Evolutionary conservation across 1,140 invertebrate species (phyloP).

Genomic region (Heterodera carotae): DNA sequence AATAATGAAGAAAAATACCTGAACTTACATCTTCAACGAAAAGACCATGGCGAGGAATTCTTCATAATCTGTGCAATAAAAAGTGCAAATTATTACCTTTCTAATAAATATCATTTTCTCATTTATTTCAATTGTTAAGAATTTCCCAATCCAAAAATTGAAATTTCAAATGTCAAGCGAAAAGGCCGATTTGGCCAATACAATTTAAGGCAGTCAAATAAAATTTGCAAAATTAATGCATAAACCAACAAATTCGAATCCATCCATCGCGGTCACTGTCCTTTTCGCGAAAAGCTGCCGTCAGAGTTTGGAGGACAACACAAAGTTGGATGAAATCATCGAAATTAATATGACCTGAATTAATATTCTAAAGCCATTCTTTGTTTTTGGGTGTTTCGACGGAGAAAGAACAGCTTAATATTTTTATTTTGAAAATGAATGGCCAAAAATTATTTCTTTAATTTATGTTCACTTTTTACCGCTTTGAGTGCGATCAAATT

Average conservation of each 20-base stretch:
- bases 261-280: slow-evolving; percentile 89
- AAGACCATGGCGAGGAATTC: slow-evolving; percentile 95
- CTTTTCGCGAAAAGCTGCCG: slow-evolving; percentile 55
- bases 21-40: slow-evolving; percentile 76
- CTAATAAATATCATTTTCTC: too few species aligned
- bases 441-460: not conserved
- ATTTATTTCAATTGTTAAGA: too few species aligned
- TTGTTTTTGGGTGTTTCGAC: not conserved
- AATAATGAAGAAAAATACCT: not conserved
- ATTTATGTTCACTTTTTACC: slow-evolving; percentile 66
- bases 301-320: slow-evolving; percentile 63
- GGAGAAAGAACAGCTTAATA: too few species aligned
- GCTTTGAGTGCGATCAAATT: slow-evolving; percentile 88
- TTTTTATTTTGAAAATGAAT: too few species aligned
- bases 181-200: not conserved
- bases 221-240: not conserved
- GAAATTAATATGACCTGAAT: slow-evolving; percentile 71
- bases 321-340: slow-evolving; percentile 91
- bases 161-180: too few species aligned
- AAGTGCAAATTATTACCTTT: not conserved
- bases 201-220: too few species aligned
- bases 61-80: slow-evolving; percentile 81
- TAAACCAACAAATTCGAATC: slow-evolving; percentile 72
- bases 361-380: too few species aligned
- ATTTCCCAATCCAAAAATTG: too few species aligned